Conservation (phyloP, 2,113 vertebrate species). For the Crotalus helleri region DNA sequence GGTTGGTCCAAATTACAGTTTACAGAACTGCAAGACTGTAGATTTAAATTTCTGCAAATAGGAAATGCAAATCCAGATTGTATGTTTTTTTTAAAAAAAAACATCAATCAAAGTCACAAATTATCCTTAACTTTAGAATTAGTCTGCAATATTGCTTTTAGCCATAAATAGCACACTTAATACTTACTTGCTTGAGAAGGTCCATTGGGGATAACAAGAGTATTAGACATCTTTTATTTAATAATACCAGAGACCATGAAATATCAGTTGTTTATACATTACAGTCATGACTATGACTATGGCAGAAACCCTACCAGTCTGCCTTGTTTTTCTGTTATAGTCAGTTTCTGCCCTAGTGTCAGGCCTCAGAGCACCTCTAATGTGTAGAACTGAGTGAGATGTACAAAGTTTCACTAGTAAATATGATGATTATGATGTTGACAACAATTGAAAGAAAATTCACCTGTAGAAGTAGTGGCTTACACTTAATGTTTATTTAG, state of each 20-base stretch:
- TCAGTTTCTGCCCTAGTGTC: background rate
- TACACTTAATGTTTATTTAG: background rate
- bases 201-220: background rate
- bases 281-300: background rate
- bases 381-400: background rate
- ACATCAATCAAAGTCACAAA: background rate
- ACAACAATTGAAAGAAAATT: background rate
- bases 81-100: background rate
- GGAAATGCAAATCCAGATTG: background rate
- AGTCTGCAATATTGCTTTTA: background rate
- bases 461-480: background rate
- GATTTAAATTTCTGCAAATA: background rate
- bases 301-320: background rate
- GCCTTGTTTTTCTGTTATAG: background rate
- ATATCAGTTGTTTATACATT: background rate
- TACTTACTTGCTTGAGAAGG: background rate
- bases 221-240: background rate
- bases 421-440: background rate
- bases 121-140: background rate
- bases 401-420: background rate
- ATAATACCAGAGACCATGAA: background rate
- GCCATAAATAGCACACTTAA: background rate
- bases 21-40: background rate
- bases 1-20: background rate
- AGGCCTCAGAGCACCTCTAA: background rate